A percentile compares a stretch with the other conserved stretches of the same genome.
Evolutionary conservation across 1,140 invertebrate genomes (phyloP).

Genomic region (Drosophila nebulosa): DNA sequence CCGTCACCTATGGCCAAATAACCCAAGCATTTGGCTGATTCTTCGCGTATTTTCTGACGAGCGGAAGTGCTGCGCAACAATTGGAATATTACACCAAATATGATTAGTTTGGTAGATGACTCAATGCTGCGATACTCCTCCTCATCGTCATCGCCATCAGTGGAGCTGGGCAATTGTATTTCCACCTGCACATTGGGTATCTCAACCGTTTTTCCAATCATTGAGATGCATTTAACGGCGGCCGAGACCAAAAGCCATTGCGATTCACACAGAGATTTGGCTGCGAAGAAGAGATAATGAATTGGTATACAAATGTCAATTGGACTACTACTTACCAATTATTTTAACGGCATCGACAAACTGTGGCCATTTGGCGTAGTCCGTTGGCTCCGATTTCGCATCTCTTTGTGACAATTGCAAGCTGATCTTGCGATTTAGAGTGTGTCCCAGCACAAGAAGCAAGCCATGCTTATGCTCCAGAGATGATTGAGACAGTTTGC

Average conservation of each 20-base stretch:
- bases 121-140: conserved; percentile 61
- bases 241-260: conserved; percentile 76
- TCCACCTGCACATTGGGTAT: conserved; percentile 75
- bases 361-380: conserved; percentile 54
- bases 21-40: conserved; percentile 74
- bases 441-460: conserved; percentile 72
- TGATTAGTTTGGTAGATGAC: conserved; percentile 61
- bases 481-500: conserved; percentile 55
- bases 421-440: conserved; percentile 65
- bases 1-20: conserved; percentile 79
- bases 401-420: conserved; percentile 17
- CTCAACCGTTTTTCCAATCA: conserved; percentile 73
- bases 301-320: not conserved
- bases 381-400: conserved; percentile 25
- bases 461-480: conserved; percentile 78
- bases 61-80: conserved; percentile 65
- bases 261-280: conserved; percentile 67
- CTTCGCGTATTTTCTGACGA: conserved; percentile 72
- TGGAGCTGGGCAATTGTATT: conserved; percentile 44
- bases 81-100: conserved; percentile 69
- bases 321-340: conserved; percentile 37
- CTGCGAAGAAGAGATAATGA: conserved; percentile 29
- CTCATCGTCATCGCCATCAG: conserved; percentile 57
- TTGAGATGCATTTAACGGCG: conserved; percentile 76
- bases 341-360: conserved; percentile 69